phyloP scores from a whole-genome alignment of 1,140 invertebrate genomes.

The Chironomus striatipennis region DNA sequence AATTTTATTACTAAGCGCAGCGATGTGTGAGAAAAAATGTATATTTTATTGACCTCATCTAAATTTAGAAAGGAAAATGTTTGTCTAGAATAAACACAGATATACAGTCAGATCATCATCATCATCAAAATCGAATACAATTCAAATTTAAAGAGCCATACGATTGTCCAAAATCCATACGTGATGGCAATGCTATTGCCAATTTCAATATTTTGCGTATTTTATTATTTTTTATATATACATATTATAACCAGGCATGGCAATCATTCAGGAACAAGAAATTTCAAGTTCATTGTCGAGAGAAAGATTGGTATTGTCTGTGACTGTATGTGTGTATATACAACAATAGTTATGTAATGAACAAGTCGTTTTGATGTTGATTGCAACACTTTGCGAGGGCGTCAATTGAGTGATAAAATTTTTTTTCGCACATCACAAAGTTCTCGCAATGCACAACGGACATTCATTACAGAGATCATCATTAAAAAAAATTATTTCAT shows the following conservation, averaged over 20 bases:
- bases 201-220: too few species aligned
- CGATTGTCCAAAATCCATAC: too few species aligned
- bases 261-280: too few species aligned
- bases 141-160: too few species aligned
- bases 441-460: too few species aligned
- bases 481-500: too few species aligned
- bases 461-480: too few species aligned
- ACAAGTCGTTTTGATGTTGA: not conserved
- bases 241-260: too few species aligned
- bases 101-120: not conserved
- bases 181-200: too few species aligned
- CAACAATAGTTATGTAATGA: not conserved
- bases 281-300: not conserved
- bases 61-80: conserved; percentile 2
- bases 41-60: conserved; percentile 5
- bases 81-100: not conserved
- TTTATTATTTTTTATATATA: too few species aligned
- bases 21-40: not conserved
- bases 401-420: conserved; percentile 3
- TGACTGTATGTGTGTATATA: too few species aligned
- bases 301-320: too few species aligned
- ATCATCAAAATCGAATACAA: not conserved
- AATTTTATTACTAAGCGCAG: not conserved
- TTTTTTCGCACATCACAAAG: not conserved
- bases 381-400: not conserved